Base-by-base conservation (phyloP, 2,113 vertebrate genomes). In the Hucho hucho region DNA sequence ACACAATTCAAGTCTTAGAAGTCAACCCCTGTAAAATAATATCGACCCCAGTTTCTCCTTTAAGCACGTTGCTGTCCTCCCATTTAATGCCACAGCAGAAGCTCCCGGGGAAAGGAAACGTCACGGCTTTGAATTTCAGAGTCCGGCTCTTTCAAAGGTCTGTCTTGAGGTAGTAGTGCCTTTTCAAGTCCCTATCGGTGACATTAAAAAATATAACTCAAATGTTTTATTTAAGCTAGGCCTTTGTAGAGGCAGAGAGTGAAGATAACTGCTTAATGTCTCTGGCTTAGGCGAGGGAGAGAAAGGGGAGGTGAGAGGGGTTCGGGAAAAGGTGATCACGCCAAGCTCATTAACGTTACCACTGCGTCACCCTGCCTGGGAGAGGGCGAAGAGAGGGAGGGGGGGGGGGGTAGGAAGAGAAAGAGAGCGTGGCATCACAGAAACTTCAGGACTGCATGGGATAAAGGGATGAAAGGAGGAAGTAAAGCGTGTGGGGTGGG, bases 151-250 rank as follows among this genome's bases (percentile, higher is more conserved):
- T 81, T 64, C 66, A 77, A 32, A 72, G 20, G 68, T 5, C n/a
- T 61, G 53, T 68, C 74, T 76, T 25, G 70, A 53, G 73, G 73
- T 68, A 16, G 47, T 16, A 4, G 47, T 12, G 2, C 68, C 67
- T 73, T 77, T 74, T 65, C 43, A 74, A 74, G 59, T 73, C 46
- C n/a, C n/a, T 1, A 29, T 59, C 32, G 29, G 53, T 68, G 75
- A 75, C 72, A 71, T 77, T 61, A 37, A 74, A 67, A 76, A 74
- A 56, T 20, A 14, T 6, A 67, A 25, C 65, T 82, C 24, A 24
- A 26, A 79, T 78, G 67, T 78, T 82, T 83, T 66, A 81, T 84
- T 61, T 53, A 81, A 77, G 75, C 22, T 25, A 7, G 47, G 61
- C 65, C 85, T 66, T 64, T 69, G 64, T 16, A 65, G 32, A 49